Evolutionary conservation across 1,140 invertebrate species (phyloP), one percentile per base, ranked within the genome.

Genomic region (Globodera rostochiensis): DNA sequence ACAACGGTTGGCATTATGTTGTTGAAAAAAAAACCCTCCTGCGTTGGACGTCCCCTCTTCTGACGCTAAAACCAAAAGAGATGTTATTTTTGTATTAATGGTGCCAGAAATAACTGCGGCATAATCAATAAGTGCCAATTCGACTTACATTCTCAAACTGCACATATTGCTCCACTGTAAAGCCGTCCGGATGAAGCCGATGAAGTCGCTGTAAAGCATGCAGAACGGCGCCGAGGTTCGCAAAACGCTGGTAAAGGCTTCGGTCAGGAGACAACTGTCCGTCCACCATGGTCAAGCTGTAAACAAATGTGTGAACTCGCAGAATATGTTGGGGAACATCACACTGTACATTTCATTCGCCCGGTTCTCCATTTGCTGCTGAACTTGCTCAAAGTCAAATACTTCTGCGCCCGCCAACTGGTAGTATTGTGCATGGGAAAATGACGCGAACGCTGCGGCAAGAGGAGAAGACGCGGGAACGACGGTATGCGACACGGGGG

Each of bases 1-100:
- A 57, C 49, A n/a, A 75, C 74, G 3, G 53, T 53, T 75, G 74
- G 74, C 36, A 75, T 19, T 7, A 19, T 75, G 49, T 75, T 75
- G n/a, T 53, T 75, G 66, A 75, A 75, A 21, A 25, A 75, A 45
- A 64, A 46, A 15, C 66, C 66, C 36, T 57, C 46, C 9, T 53
- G 13, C 13, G 25, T 57, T 21, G 36, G 74, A 36, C 74, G 74
- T n/a, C 47, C 74, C 36, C 36, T 15, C 66, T 75, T 75, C 74
- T 46, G 13, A 75, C 57, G 19, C 74, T 75, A 66, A 3, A 25
- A 25, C 9, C 4, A 74, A 50, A 50, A 75, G 21, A 57, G 57
- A 46, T 9, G 19, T n/a, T 21, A 45, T 9, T 73, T 50, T 6
- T 11, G 6, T 50, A 11, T 6, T 50, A 50, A 50, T 7, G 11